A percentile compares a stretch with the other conserved stretches of the same genome.
Conservation (phyloP, 1,140 invertebrate genomes). For the Homarus americanus region DNA sequence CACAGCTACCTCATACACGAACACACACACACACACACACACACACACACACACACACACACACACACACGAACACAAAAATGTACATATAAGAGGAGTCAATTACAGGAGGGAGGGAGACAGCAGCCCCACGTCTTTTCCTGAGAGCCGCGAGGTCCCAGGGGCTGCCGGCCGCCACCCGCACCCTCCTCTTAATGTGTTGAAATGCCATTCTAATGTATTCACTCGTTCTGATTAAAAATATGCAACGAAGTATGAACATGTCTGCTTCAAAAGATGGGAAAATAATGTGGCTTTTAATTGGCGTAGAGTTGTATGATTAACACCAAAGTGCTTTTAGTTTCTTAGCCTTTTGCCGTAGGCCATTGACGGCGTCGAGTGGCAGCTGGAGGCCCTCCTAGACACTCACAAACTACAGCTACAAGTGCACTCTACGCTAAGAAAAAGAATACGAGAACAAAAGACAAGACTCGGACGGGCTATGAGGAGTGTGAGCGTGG, state of each 20-base stretch:
- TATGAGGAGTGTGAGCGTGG: not conserved
- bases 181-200: constrained; percentile 59
- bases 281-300: constrained; percentile 72
- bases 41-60: too few species aligned
- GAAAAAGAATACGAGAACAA: not conserved
- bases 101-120: constrained; percentile 4
- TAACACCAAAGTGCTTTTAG: constrained; percentile 29
- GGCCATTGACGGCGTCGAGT: not conserved
- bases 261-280: constrained; percentile 68
- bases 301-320: constrained; percentile 61
- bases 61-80: not conserved
- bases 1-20: too few species aligned
- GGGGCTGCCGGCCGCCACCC: not conserved
- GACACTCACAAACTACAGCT: not conserved
- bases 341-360: not conserved
- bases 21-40: too few species aligned
- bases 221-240: constrained; percentile 71
- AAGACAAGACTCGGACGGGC: not conserved
- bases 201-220: constrained; percentile 73
- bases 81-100: not conserved
- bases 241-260: constrained; percentile 71
- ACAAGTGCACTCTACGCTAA: not conserved
- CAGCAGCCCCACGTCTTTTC: not conserved
- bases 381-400: not conserved
- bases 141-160: too few species aligned